These are phyloP conservation scores for Lepidotrigona ventralis DNA, from an alignment of 1,140 invertebrate species.

Conservation along the genomic window DNA sequence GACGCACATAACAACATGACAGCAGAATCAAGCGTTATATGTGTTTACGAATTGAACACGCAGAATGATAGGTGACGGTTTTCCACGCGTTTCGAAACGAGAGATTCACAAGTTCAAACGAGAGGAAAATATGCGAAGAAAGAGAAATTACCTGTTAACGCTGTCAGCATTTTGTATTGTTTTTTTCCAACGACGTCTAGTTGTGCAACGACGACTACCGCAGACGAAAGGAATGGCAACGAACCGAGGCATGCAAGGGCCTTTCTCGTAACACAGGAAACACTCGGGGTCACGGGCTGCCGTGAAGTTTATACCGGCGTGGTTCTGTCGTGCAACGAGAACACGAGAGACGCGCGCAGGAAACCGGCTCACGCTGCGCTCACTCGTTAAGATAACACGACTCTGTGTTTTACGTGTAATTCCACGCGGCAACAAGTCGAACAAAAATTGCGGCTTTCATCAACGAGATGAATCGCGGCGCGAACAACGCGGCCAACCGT, in stretches of 20 bases:
- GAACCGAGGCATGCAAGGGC: slow-evolving; percentile 48
- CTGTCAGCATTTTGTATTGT: not conserved
- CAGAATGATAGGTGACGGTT: not conserved
- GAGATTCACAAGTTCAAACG: not conserved
- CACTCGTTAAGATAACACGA: slow-evolving; percentile 21
- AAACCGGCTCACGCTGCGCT: slow-evolving; percentile 46
- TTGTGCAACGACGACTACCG: slow-evolving; percentile 35
- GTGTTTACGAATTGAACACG: not conserved
- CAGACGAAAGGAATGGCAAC: slow-evolving; percentile 36
- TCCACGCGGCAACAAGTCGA: not conserved
- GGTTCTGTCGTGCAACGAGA: slow-evolving; percentile 33
- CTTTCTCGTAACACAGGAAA: slow-evolving; percentile 62
- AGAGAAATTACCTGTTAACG: not conserved
- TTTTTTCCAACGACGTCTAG: slow-evolving; percentile 2
- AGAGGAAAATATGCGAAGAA: no score
- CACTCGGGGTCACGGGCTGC: slow-evolving; percentile 52
- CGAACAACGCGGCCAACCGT: no score
- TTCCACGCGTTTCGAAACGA: not conserved
- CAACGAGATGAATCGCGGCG: not conserved
- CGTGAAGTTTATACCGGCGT: slow-evolving; percentile 26
- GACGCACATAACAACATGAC: not conserved
- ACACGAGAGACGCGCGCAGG: slow-evolving; percentile 32
- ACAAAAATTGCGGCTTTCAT: not conserved
- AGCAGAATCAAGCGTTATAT: not conserved
- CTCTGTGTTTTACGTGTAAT: slow-evolving; percentile 3